These are phyloP conservation scores for Diabrotica virgifera DNA, from an alignment of 1,140 invertebrate species.

Conservation along the genomic window DNA sequence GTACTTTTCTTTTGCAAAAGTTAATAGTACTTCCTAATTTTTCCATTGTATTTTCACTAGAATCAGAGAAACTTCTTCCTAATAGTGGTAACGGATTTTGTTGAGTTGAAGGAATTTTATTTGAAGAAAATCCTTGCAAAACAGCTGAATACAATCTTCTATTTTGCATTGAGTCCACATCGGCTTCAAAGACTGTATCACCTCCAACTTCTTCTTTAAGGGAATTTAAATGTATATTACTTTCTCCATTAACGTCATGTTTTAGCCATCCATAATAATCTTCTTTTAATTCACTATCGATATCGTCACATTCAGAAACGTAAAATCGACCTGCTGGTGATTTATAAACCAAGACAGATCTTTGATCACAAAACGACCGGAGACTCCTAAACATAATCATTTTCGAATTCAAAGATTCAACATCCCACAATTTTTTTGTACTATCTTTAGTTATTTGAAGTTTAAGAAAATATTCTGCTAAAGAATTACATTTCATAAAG, in stretches of 20 bases:
- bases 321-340: slow-evolving; percentile 18
- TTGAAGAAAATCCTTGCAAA: slow-evolving; percentile 30
- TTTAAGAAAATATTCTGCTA: slow-evolving; percentile 34
- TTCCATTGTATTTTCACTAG: slow-evolving; percentile 7
- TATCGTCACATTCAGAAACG: slow-evolving; percentile 10
- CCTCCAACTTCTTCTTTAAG: too few relatives aligned
- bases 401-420: slow-evolving; percentile 4
- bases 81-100: slow-evolving; percentile 13
- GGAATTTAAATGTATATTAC: background rate
- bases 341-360: slow-evolving; percentile 21
- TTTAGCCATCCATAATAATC: slow-evolving; percentile 11
- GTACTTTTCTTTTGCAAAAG: slow-evolving; percentile 2
- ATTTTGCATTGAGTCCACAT: background rate
- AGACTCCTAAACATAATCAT: slow-evolving; percentile 10
- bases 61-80: background rate
- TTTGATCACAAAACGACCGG: slow-evolving; percentile 6
- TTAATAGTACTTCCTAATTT: slow-evolving; percentile 13
- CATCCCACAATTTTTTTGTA: slow-evolving; percentile 17
- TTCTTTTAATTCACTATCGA: slow-evolving; percentile 10
- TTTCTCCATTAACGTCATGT: background rate
- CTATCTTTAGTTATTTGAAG: slow-evolving; percentile 23
- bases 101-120: slow-evolving; percentile 8
- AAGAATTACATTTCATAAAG: slow-evolving; percentile 25
- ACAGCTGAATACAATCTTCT: slow-evolving; percentile 38
- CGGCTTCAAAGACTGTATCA: too few relatives aligned